Evolutionary conservation across 53 echinoderm and acorn worm genomes (phyloP).

Genomic region (Pentamera pediparva): DNA sequence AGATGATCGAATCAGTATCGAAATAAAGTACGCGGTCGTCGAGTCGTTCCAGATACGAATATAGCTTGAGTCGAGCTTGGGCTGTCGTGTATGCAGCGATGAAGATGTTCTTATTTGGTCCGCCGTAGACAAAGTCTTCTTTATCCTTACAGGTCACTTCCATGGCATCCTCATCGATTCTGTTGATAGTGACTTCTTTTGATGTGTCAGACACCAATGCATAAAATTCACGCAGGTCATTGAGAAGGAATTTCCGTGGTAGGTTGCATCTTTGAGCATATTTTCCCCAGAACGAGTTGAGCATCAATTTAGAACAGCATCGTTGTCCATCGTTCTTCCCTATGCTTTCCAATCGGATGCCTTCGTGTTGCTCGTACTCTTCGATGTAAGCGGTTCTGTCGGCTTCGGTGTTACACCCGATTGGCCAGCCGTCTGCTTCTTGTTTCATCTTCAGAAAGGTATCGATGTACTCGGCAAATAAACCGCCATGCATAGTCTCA

Average conservation of each 20-base stretch:
- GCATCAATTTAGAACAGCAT: conserved; percentile 45
- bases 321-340: conserved; percentile 36
- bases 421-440: conserved; percentile 70
- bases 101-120: neutral
- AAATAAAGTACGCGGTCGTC: conserved; percentile 34
- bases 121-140: neutral
- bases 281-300: conserved; percentile 58
- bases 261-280: conserved; percentile 33
- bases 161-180: neutral
- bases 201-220: neutral
- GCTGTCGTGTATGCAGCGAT: conserved; percentile 37
- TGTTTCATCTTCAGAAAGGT: conserved; percentile 65
- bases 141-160: neutral
- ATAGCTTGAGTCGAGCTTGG: conserved; percentile 31
- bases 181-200: neutral
- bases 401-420: conserved; percentile 25
- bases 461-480: conserved; percentile 54
- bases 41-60: conserved; percentile 27
- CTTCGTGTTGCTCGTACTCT: conserved; percentile 37
- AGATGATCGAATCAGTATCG: conserved; percentile 34
- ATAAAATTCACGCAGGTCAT: neutral
- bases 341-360: conserved; percentile 28
- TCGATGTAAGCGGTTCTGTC: conserved; percentile 16
- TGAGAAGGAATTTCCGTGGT: neutral
- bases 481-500: conserved; percentile 24